phyloP scores from a whole-genome alignment of 1,140 invertebrate species.

The Drosophila willistoni region DNA sequence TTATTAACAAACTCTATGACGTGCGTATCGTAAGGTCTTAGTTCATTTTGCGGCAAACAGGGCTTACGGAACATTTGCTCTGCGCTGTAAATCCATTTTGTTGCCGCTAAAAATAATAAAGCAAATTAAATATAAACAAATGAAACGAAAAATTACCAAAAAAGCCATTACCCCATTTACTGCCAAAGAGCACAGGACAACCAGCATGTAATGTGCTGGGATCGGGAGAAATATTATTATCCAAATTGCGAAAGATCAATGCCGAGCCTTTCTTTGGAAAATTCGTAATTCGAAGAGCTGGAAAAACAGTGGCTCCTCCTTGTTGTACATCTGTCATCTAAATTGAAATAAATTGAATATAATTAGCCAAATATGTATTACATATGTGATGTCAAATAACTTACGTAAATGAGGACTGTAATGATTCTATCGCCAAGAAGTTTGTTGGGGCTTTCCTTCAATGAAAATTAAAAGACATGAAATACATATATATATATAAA shows the following conservation, averaged over 20 bases:
- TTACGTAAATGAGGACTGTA: conserved; percentile 22
- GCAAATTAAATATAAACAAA: neutral
- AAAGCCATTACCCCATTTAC: neutral
- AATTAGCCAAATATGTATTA: neutral
- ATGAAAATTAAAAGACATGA: neutral
- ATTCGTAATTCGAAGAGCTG: neutral
- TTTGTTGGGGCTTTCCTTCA: neutral
- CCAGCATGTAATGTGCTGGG: neutral
- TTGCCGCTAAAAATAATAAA: neutral
- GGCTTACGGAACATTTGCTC: neutral
- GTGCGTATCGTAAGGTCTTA: too few species aligned
- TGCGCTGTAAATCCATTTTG: neutral
- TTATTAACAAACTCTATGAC: too few species aligned
- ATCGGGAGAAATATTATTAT: neutral
- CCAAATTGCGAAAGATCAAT: neutral
- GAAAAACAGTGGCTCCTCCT: conserved; percentile 26
- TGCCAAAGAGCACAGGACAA: neutral
- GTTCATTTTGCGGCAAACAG: neutral
- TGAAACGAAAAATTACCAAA: neutral
- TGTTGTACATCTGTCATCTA: conserved; percentile 21
- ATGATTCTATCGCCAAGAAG: conserved; percentile 1
- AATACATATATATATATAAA: neutral
- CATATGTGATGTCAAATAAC: neutral
- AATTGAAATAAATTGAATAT: neutral
- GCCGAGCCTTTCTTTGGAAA: conserved; percentile 19